Conservation (phyloP, 2,113 vertebrate genomes). For the Anguilla rostrata region DNA sequence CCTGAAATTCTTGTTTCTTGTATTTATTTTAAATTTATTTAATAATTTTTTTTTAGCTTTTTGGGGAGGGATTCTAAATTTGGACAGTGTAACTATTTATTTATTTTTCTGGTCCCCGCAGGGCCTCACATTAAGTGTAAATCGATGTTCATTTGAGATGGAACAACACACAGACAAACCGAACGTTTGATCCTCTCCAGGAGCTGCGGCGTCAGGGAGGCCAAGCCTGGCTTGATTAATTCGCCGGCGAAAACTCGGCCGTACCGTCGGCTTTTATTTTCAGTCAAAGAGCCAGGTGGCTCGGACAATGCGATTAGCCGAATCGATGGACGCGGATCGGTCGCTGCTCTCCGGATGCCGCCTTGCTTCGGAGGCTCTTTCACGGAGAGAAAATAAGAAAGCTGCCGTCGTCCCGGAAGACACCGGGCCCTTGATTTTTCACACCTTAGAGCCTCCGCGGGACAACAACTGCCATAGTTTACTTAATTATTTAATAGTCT, state of each 20-base stretch:
- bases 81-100: constrained; percentile 40
- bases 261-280: constrained; percentile 4
- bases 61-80: constrained; percentile 19
- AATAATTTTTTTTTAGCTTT: background rate
- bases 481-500: too few relatives aligned
- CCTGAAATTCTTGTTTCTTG: background rate
- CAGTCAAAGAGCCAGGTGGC: constrained; percentile 4
- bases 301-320: constrained; percentile 12
- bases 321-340: constrained; percentile 17
- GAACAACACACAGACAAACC: constrained; percentile 29
- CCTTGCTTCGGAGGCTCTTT: background rate
- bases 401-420: constrained; percentile 9
- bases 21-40: too few relatives aligned
- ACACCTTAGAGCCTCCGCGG: background rate
- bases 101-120: constrained; percentile 37
- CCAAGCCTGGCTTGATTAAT: constrained; percentile 31
- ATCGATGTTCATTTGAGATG: constrained; percentile 38
- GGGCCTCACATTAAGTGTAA: constrained; percentile 25
- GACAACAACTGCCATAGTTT: background rate
- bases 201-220: constrained; percentile 36
- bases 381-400: background rate
- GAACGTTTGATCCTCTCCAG: constrained; percentile 30
- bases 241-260: background rate
- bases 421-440: constrained; percentile 3
- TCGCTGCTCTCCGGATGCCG: background rate